phyloP scores from a whole-genome alignment of 2,888 invertebrate species.

The Acleris sparsana region DNA sequence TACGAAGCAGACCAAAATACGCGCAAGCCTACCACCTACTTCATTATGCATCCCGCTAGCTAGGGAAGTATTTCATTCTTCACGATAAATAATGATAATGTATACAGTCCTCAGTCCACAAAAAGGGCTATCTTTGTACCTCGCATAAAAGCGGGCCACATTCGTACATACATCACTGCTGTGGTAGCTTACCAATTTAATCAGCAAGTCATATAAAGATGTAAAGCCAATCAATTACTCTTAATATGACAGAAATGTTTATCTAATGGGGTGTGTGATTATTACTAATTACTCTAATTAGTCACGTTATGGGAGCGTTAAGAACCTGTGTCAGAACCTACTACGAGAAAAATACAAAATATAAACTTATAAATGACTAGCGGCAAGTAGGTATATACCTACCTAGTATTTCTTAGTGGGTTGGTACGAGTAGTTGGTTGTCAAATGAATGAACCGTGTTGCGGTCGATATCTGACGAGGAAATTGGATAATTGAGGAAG shows the following conservation, averaged over 20 bases:
- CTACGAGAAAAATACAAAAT: background rate
- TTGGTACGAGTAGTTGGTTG: constrained; percentile 1
- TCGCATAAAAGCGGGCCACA: constrained; percentile 16
- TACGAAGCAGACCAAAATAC: constrained; percentile 19
- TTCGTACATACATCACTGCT: constrained; percentile 1
- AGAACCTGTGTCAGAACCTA: too few species aligned
- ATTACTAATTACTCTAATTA: too few species aligned
- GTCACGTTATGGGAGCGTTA: too few species aligned
- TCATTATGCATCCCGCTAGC: constrained; percentile 28
- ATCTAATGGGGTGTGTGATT: too few species aligned
- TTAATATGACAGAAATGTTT: too few species aligned
- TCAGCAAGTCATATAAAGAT: too few species aligned
- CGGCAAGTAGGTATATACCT: too few species aligned
- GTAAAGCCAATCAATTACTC: too few species aligned
- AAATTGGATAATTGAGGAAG: constrained; percentile 80
- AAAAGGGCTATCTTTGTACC: constrained; percentile 20
- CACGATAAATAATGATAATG: constrained; percentile 26
- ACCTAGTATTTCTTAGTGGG: too few species aligned
- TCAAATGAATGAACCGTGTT: constrained; percentile 40
- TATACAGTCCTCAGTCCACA: constrained; percentile 22
- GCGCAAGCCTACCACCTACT: constrained; percentile 22
- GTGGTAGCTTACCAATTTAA: too few species aligned
- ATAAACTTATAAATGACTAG: background rate
- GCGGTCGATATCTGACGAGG: constrained; percentile 65
- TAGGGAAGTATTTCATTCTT: constrained; percentile 26